These are phyloP conservation scores for Leuciscus waleckii DNA, from an alignment of 2,797 vertebrate species.

Conservation along the genomic window DNA sequence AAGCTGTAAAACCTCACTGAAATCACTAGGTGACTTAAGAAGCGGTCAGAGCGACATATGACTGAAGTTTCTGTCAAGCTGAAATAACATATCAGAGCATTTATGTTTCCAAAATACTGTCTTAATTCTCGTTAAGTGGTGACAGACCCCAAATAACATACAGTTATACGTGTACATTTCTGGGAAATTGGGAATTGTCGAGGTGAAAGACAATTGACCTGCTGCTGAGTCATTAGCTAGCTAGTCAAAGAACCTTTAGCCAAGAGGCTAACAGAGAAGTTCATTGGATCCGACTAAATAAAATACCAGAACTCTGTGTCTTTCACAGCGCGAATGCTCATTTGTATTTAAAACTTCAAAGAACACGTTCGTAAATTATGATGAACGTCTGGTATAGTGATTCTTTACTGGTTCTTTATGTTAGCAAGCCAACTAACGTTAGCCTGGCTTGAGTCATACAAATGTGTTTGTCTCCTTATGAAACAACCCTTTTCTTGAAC, in stretches of 20 bases:
- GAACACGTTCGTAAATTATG: not conserved
- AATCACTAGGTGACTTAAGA: slow-evolving; percentile 18
- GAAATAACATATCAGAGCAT: slow-evolving; percentile 41
- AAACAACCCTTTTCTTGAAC: slow-evolving; percentile 18
- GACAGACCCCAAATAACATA: slow-evolving; percentile 4
- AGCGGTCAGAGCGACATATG: slow-evolving; percentile 1
- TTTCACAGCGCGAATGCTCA: not conserved
- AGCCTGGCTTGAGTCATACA: slow-evolving; percentile 19
- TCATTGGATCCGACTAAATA: not conserved
- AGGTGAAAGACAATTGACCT: slow-evolving; percentile 52
- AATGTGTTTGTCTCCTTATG: slow-evolving; percentile 16
- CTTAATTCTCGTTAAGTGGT: not conserved
- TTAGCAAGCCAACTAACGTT: slow-evolving; percentile 19
- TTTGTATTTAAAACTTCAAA: not conserved
- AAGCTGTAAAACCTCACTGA: slow-evolving; percentile 17
- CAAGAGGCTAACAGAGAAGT: slow-evolving; percentile 44
- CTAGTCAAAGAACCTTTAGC: slow-evolving; percentile 57
- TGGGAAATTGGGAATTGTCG: not conserved
- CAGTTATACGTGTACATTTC: not conserved
- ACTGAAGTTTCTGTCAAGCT: slow-evolving; percentile 52
- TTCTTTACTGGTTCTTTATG: not conserved
- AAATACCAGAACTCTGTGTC: not conserved
- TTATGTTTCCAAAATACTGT: not conserved
- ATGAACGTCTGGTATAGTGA: not conserved
- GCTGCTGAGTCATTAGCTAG: slow-evolving; percentile 84